phyloP scores from a whole-genome alignment of 2,113 vertebrate genomes.

The Pundamilia nyererei region DNA sequence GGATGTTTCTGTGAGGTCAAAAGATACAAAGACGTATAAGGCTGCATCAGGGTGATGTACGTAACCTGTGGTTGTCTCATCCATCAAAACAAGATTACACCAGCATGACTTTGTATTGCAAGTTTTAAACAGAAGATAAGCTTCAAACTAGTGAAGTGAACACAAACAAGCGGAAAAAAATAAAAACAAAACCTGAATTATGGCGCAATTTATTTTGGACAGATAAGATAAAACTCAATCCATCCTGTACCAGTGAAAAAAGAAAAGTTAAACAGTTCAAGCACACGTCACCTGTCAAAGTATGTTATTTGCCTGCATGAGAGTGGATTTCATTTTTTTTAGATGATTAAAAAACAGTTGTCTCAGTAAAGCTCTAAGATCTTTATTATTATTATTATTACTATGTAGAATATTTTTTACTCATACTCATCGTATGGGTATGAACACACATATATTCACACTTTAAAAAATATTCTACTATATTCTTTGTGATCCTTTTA shows the following conservation, averaged over 20 bases:
- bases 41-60: background rate
- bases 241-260: background rate
- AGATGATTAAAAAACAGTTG: background rate
- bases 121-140: background rate
- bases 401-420: background rate
- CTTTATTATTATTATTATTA: background rate
- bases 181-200: background rate
- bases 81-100: background rate
- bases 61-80: background rate
- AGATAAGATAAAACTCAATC: slow-evolving; percentile 10
- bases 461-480: background rate
- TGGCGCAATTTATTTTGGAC: background rate
- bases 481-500: background rate
- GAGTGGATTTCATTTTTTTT: background rate
- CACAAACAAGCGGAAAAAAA: background rate
- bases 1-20: background rate
- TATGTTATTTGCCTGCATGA: background rate
- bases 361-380: background rate
- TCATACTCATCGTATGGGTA: background rate
- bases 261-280: background rate
- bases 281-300: background rate
- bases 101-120: background rate
- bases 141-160: background rate
- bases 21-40: background rate
- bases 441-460: background rate